These are phyloP conservation scores for Folsomia candida DNA, from an alignment of 2,888 invertebrate species.

Conservation along the genomic window DNA sequence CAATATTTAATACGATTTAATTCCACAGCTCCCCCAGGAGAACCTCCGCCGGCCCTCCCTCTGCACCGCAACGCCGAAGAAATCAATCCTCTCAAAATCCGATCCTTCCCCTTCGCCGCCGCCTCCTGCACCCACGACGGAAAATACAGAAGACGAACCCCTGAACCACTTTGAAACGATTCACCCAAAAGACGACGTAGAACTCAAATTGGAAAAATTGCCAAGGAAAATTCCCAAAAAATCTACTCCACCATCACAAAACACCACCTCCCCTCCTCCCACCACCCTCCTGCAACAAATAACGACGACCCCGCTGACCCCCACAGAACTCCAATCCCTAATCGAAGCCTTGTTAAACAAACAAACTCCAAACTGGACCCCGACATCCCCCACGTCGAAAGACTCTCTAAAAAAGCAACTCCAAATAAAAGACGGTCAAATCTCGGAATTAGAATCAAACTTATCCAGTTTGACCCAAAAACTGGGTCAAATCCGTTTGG, in stretches of 20 bases:
- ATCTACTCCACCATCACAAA: not conserved
- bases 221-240: constrained; percentile 54
- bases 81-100: constrained; percentile 58
- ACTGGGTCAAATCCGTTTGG: constrained; percentile 71
- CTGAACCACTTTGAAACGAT: constrained; percentile 74
- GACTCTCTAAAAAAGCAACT: constrained; percentile 81
- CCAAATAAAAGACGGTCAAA: constrained; percentile 77
- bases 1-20: no score
- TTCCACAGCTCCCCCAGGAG: constrained; percentile 32
- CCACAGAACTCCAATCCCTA: constrained; percentile 81
- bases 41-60: constrained; percentile 11
- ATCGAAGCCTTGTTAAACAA: constrained; percentile 86
- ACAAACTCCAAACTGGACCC: no score
- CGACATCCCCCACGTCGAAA: no score
- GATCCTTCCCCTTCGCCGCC: not conserved
- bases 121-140: no score
- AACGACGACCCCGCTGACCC: constrained; percentile 78
- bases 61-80: constrained; percentile 65
- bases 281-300: no score
- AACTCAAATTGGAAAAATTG: constrained; percentile 58
- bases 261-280: constrained; percentile 11
- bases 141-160: constrained; percentile 53
- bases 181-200: constrained; percentile 77
- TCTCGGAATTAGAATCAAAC: constrained; percentile 72
- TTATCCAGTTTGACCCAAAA: constrained; percentile 73